A percentile compares a stretch with the other conserved stretches of the same genome.
phyloP scores from a whole-genome alignment of 1,140 invertebrate genomes.

The Ooceraea biroi region DNA sequence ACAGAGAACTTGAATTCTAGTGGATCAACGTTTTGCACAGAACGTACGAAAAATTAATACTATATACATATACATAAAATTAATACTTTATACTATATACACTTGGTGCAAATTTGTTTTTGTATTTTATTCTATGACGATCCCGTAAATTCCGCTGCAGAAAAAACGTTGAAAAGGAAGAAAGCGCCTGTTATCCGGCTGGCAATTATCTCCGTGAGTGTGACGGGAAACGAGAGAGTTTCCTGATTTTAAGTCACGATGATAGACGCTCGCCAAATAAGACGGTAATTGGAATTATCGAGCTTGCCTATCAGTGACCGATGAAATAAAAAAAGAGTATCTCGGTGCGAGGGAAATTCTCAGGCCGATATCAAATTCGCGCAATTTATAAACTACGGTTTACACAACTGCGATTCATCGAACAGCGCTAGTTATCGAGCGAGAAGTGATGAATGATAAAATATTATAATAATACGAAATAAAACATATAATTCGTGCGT shows the following conservation, averaged over 20 bases:
- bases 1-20: background rate
- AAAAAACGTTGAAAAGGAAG: background rate
- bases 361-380: background rate
- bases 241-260: constrained; percentile 41
- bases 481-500: background rate
- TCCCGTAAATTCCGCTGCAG: background rate
- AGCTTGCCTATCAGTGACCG: constrained; percentile 28
- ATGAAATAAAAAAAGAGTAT: constrained; percentile 22
- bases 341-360: background rate
- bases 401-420: background rate
- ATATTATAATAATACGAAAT: background rate
- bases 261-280: constrained; percentile 27
- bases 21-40: background rate
- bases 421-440: background rate
- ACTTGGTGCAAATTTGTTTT: background rate
- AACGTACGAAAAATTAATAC: background rate
- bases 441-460: too few species aligned
- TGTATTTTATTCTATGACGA: background rate
- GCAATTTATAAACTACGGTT: background rate
- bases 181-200: constrained; percentile 27
- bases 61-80: background rate
- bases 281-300: constrained; percentile 50
- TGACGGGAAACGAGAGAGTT: constrained; percentile 35
- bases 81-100: background rate
- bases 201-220: constrained; percentile 35